These are phyloP conservation scores for Diplolepis rosae DNA, from an alignment of 2,888 invertebrate genomes.

Conservation along the genomic window DNA sequence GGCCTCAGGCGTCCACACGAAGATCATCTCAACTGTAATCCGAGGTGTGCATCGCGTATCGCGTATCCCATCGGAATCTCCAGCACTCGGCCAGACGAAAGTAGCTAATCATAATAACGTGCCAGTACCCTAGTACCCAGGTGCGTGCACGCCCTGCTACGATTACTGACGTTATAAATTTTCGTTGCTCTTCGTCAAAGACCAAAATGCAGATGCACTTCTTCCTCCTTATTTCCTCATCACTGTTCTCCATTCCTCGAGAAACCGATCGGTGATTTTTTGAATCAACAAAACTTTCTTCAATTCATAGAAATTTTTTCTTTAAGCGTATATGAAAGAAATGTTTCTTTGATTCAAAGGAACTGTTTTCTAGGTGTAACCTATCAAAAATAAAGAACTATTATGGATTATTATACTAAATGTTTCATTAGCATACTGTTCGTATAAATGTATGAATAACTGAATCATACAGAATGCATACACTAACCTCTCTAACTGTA, in stretches of 20 bases:
- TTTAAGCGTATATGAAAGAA: too few species aligned
- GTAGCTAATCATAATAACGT: constrained; percentile 72
- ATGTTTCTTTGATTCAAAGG: too few species aligned
- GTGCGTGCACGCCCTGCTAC: constrained; percentile 66
- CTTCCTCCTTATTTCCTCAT: neutral
- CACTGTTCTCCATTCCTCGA: neutral
- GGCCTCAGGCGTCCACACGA: constrained; percentile 67
- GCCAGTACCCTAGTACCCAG: constrained; percentile 64
- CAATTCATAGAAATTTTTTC: too few species aligned
- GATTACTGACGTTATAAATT: constrained; percentile 69
- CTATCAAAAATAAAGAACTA: too few species aligned
- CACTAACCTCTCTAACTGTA: too few species aligned
- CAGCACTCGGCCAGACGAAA: constrained; percentile 67
- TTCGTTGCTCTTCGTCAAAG: constrained; percentile 58
- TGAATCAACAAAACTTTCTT: too few species aligned
- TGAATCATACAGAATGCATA: too few species aligned
- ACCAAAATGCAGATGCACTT: constrained; percentile 19
- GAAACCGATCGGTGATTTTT: neutral
- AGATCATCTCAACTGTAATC: constrained; percentile 71
- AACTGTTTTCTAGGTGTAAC: too few species aligned
- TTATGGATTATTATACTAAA: too few species aligned
- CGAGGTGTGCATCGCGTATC: constrained; percentile 72
- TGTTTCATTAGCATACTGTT: too few species aligned
- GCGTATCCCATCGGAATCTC: constrained; percentile 72
- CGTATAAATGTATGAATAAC: too few species aligned